These are phyloP conservation scores for Rotaria macrura DNA, from an alignment of 2,888 invertebrate species.

Conservation along the genomic window DNA sequence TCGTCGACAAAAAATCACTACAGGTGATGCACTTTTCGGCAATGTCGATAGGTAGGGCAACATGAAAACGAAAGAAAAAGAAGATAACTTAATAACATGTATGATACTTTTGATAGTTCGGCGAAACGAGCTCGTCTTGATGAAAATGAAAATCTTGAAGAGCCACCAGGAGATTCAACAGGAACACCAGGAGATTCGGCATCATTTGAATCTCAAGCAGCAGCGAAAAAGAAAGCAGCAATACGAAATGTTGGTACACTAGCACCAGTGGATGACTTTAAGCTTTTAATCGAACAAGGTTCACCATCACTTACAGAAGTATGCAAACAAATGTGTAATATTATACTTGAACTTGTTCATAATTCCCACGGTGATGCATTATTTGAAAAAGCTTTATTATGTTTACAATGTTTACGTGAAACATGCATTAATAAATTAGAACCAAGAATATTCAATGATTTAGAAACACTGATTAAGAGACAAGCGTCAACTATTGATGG, in stretches of 20 bases:
- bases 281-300: conserved; percentile 38
- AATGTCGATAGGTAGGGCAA: conserved; percentile 40
- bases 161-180: not conserved
- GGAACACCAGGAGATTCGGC: too few relatives aligned
- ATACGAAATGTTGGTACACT: conserved; percentile 55
- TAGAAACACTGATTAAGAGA: not conserved
- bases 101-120: conserved; percentile 41
- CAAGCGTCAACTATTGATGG: not conserved
- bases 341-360: not conserved
- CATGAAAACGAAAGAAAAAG: too few relatives aligned
- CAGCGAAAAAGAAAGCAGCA: conserved; percentile 24
- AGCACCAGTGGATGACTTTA: conserved; percentile 58
- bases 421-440: not conserved
- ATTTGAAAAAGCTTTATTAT: not conserved
- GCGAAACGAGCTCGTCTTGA: conserved; percentile 33
- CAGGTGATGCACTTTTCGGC: conserved; percentile 37
- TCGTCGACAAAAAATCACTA: conserved; percentile 3
- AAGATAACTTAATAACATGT: too few relatives aligned
- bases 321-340: not conserved
- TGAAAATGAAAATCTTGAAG: conserved; percentile 10
- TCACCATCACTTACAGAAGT: not conserved
- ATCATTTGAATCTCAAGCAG: not conserved
- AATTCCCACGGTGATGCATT: not conserved
- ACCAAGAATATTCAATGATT: not conserved
- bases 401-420: not conserved